Conservation (phyloP, 1,140 invertebrate genomes). For the Drosophila simulans region DNA sequence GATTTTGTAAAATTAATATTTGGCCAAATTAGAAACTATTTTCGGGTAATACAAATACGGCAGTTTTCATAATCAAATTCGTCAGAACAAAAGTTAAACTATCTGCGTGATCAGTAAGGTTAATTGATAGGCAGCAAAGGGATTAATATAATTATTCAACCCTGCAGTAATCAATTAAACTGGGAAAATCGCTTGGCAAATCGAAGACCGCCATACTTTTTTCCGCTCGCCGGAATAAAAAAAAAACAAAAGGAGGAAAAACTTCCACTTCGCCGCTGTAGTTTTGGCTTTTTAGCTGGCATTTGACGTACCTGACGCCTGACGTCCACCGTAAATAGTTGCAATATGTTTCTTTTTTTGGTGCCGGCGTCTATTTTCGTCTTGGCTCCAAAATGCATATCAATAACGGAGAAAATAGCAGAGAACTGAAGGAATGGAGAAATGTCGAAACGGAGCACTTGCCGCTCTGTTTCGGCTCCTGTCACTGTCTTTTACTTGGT, state of each 20-base stretch:
- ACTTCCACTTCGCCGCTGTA: conserved; percentile 14
- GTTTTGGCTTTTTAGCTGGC: conserved; percentile 38
- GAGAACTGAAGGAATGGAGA: neutral
- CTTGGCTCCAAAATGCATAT: conserved; percentile 53
- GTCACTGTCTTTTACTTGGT: conserved; percentile 47
- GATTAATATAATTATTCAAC: no score
- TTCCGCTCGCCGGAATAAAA: neutral
- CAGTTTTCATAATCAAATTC: no score
- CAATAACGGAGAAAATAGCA: conserved; percentile 26
- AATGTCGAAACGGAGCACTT: conserved; percentile 14
- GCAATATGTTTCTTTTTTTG: conserved; percentile 60
- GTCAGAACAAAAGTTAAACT: no score
- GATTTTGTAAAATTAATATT: no score
- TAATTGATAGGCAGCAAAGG: no score
- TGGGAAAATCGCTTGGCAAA: neutral
- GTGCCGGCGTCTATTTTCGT: conserved; percentile 47
- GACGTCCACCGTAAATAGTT: conserved; percentile 53
- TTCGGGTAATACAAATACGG: no score
- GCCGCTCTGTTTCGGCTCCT: conserved; percentile 30
- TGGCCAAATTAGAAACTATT: no score
- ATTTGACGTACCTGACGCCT: conserved; percentile 52
- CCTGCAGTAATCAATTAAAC: conserved; percentile 6
- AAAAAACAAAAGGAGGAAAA: neutral
- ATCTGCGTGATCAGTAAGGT: no score
- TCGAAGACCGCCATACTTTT: neutral